Conservation (phyloP, 2,113 vertebrate genomes). For the Struthio camelus region DNA sequence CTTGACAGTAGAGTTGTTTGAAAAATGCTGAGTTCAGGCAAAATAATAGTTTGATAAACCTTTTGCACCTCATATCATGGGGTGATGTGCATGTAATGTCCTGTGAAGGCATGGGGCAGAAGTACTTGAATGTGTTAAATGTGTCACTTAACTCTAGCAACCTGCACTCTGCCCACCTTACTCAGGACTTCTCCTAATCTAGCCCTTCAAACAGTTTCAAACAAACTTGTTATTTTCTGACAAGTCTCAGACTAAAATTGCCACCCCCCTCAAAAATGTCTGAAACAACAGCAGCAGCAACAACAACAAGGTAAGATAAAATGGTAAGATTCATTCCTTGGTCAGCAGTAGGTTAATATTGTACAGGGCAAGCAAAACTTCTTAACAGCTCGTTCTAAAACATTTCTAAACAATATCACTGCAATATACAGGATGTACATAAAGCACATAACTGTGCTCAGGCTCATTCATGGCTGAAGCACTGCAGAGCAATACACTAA, state of each 20-base stretch:
- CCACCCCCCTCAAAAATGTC: not conserved
- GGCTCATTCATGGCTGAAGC: slow-evolving; percentile 11
- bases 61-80: not conserved
- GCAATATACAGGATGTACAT: not conserved
- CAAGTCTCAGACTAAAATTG: not conserved
- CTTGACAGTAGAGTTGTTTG: not conserved
- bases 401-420: not conserved
- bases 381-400: not conserved
- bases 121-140: not conserved
- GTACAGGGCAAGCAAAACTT: not conserved
- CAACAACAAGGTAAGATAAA: not conserved
- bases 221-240: not conserved
- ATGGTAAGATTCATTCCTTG: not conserved
- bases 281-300: not conserved
- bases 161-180: not conserved
- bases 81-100: not conserved
- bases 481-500: not conserved
- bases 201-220: not conserved
- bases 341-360: not conserved
- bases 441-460: not conserved
- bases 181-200: not conserved
- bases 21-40: not conserved
- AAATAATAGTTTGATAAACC: not conserved
- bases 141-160: not conserved
- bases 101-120: not conserved